Conservation (phyloP, 2,113 vertebrate species). For the Phycodurus eques region DNA sequence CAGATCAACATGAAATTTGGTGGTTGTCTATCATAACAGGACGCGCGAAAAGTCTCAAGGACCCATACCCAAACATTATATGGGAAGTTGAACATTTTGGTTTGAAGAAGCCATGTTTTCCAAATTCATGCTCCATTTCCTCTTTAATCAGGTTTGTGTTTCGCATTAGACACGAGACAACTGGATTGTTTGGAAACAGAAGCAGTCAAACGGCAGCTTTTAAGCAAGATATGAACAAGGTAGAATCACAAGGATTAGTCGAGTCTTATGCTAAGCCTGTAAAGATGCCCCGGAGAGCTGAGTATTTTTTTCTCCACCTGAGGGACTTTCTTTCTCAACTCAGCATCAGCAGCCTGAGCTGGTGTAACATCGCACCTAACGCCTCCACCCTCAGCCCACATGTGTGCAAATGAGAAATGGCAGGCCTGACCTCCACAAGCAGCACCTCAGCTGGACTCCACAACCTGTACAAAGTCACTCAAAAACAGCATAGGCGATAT, state of each 20-base stretch:
- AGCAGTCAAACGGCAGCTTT: slow-evolving; percentile 21
- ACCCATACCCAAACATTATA: background rate
- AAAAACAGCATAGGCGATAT: no score
- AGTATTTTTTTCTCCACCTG: slow-evolving; percentile 46
- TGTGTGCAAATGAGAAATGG: slow-evolving; percentile 43
- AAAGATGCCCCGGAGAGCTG: slow-evolving; percentile 47
- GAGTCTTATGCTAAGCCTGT: slow-evolving; percentile 50
- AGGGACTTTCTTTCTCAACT: slow-evolving; percentile 53
- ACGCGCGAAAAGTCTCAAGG: background rate
- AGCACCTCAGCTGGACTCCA: slow-evolving; percentile 19
- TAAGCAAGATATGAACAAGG: slow-evolving; percentile 26
- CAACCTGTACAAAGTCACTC: background rate
- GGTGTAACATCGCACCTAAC: slow-evolving; percentile 61
- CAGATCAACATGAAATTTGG: background rate
- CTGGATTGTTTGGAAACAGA: slow-evolving; percentile 31
- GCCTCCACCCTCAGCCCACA: slow-evolving; percentile 39
- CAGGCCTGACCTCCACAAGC: slow-evolving; percentile 32
- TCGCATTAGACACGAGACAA: background rate
- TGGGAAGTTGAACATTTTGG: background rate
- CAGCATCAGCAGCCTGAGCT: slow-evolving; percentile 43
- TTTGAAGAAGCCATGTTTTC: background rate
- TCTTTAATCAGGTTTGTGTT: background rate
- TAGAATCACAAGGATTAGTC: slow-evolving; percentile 48
- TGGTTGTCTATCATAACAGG: no score
- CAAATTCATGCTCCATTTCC: no score